These are phyloP conservation scores for Oreochromis niloticus DNA, from an alignment of 2,113 vertebrate species.

Conservation along the genomic window DNA sequence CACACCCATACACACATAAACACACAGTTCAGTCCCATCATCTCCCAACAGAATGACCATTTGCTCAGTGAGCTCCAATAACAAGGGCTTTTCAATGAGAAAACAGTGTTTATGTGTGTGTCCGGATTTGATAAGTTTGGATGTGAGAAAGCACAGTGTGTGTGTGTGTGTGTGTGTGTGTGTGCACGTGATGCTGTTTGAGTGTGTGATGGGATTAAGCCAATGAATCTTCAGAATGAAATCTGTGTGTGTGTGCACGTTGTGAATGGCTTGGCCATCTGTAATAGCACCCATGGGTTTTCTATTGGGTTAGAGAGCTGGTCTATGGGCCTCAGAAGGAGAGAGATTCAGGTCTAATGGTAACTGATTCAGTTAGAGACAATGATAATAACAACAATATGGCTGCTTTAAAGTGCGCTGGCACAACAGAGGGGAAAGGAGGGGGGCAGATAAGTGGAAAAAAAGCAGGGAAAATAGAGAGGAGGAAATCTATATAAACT, in stretches of 20 bases:
- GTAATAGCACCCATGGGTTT: slow-evolving; percentile 64
- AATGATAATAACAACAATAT: slow-evolving; percentile 66
- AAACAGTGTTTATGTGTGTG: slow-evolving; percentile 6
- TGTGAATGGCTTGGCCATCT: slow-evolving; percentile 53
- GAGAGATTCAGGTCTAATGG: slow-evolving; percentile 70
- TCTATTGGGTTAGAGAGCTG: slow-evolving; percentile 67
- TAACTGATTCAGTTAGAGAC: slow-evolving; percentile 68
- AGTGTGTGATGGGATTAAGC: slow-evolving; percentile 59
- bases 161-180: slow-evolving; percentile 20
- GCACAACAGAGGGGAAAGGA: not conserved
- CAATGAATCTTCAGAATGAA: slow-evolving; percentile 70
- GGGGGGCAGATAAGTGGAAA: not conserved
- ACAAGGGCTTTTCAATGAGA: slow-evolving; percentile 43
- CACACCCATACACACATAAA: not conserved
- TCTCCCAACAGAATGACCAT: slow-evolving; percentile 33
- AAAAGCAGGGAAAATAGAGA: not conserved
- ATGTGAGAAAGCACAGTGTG: slow-evolving; percentile 19
- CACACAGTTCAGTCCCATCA: not conserved
- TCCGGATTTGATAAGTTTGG: slow-evolving; percentile 15
- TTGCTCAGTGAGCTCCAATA: slow-evolving; percentile 53
- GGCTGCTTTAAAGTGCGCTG: slow-evolving; percentile 56
- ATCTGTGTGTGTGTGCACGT: slow-evolving; percentile 34
- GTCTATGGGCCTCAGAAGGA: slow-evolving; percentile 64
- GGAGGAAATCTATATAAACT: slow-evolving; percentile 4
- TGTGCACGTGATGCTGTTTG: slow-evolving; percentile 38